These are phyloP conservation scores for Cydia strobilella DNA, from an alignment of 1,140 invertebrate species.

Conservation along the genomic window DNA sequence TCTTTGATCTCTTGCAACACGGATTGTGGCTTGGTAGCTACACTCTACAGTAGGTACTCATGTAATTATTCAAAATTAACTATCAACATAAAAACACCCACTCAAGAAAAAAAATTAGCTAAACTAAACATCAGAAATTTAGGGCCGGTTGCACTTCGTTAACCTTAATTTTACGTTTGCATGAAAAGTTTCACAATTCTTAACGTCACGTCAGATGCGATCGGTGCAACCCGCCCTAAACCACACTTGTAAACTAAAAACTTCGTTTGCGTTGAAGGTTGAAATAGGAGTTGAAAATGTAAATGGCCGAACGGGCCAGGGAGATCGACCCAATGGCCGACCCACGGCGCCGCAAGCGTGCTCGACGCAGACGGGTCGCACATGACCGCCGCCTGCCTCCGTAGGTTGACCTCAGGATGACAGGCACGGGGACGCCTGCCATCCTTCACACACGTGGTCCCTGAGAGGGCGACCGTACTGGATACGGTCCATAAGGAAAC, in stretches of 20 bases:
- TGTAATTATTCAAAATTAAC: background rate
- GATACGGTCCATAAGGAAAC: too few relatives aligned
- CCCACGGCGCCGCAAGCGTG: too few relatives aligned
- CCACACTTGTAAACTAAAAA: background rate
- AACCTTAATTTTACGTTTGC: too few relatives aligned
- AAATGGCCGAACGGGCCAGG: too few relatives aligned
- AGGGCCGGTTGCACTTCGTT: background rate
- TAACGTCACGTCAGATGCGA: background rate
- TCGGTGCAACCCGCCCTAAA: background rate
- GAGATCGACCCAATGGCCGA: too few relatives aligned
- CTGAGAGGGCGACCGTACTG: too few relatives aligned
- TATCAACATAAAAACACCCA: background rate
- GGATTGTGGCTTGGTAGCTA: background rate
- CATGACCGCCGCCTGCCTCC: too few relatives aligned
- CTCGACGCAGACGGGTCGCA: too few relatives aligned
- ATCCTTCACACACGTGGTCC: too few relatives aligned
- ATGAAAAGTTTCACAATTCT: too few relatives aligned
- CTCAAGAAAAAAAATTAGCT: background rate
- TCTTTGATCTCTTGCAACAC: constrained; percentile 7
- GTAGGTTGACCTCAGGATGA: too few relatives aligned
- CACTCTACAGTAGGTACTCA: background rate
- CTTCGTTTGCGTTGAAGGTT: constrained; percentile 20
- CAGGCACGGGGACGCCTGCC: too few relatives aligned
- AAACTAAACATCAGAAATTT: background rate
- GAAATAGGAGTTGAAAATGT: background rate